Base-by-base conservation (phyloP, 1,140 invertebrate genomes). In the Drosophila gunungcola region DNA sequence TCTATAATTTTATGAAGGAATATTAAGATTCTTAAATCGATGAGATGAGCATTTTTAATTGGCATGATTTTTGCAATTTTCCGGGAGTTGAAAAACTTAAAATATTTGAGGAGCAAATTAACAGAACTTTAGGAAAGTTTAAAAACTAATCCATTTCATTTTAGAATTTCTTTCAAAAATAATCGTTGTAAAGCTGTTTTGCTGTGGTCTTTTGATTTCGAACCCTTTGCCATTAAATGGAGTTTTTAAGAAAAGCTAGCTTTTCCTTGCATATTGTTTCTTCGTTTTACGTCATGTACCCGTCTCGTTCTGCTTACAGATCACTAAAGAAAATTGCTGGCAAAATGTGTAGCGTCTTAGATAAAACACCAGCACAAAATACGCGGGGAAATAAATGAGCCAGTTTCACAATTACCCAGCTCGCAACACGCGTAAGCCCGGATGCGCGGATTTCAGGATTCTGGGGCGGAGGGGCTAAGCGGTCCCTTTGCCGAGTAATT, bases 321-420 rank as follows among this genome's bases (percentile, higher is more conserved):
- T 55, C 36, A 13, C 25, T 11, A 13, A 56, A n/a, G 13, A n/a
- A 41, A 41, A 57, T n/a, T 10, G 25, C 36, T 29, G 12, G 58
- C 11, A 57, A 57, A 62, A 13, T 57, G 58, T 25, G 16, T 25
- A 34, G 6, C 27, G 38, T 16, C 70, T 52, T 38, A 45, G 52
- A 42, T 38, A 46, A 32, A 57, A 16, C 21, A n/a, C 41, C 36
- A 56, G n/a, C n/a, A 45, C 58, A 69, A 80, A 80, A 49, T 64
- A n/a, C 29, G 45, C 27, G 7, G 11, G 45, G 25, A 64, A 27
- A 67, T 67, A 64, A 67, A 67, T 67, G 60, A 67, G 60, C 6
- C 58, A 51, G 64, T 36, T 65, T 67, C 45, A 53, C 64, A 68
- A 65, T 68, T 68, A 68, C 60, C 46, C 39, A 36, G 60, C 60